Base-by-base conservation (phyloP, 1,140 invertebrate genomes). In the Drosophila virilis region DNA sequence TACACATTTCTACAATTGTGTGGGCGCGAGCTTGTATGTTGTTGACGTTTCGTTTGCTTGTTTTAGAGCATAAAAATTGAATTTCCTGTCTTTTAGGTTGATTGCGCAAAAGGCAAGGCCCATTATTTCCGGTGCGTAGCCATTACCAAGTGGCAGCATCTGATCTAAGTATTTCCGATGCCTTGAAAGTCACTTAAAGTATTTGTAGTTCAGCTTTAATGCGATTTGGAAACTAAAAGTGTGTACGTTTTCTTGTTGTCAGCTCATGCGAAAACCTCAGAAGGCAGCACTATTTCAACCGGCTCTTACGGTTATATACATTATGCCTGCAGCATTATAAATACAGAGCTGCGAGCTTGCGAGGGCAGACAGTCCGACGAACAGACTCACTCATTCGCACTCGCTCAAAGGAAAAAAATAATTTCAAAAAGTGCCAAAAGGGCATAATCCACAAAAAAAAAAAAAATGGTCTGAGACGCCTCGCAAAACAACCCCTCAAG, bases 401-500 rank as follows among this genome's bases (percentile, higher is more conserved):
- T 52, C 33, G 76, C 74, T 69, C 52, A 61, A 37, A 74, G 78
- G 76, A 67, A 62, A 67, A 66, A 88, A 86, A 86, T 86, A 83
- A 86, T 88, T 86, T 88, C 71, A 70, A 86, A 86, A 88, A 86
- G 83, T 86, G 83, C 83, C 83, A 86, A 86, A 86, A 86, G 83
- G 83, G 83, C 83, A 88, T 78, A 88, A 82, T 83, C 80, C 67
- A 70, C 74, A 77, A 45, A 50, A 72, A 68, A 66, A 68, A 66
- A 71, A 58, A 59, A 66, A 68, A 79, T 45, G 6, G 82, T 88
- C 82, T 86, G 82, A 82, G 82, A 66, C 73, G 65, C 50, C 61
- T 38, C 45, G 76, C 79, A 82, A 70, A 83, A 72, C 86, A 88
- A 86, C 83, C 83, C 83, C 83, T 83, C 67, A 88, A 88, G 83